phyloP scores from a whole-genome alignment of 2,888 invertebrate genomes.

The Phyllotreta striolata region DNA sequence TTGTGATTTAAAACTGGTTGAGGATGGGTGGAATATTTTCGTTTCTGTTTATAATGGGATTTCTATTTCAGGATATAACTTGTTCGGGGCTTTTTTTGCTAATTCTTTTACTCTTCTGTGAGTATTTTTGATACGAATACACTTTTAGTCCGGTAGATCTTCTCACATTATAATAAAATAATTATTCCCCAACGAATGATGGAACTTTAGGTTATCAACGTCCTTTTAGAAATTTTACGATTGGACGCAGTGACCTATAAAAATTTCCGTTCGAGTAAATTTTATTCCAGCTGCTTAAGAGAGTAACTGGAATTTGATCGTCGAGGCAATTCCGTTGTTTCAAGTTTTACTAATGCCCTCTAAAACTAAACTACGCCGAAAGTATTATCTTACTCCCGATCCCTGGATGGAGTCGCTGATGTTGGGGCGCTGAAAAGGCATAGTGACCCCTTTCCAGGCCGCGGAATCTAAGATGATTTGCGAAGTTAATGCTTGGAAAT shows the following conservation, averaged over 20 bases:
- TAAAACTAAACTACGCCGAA: constrained; percentile 40
- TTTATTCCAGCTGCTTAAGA: constrained; percentile 4
- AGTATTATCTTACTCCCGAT: constrained; percentile 33
- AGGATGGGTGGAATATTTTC: constrained; percentile 9
- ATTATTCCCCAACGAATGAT: background rate
- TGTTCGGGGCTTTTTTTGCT: background rate
- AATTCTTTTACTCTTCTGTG: no score
- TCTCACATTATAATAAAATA: no score
- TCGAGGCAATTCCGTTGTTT: constrained; percentile 10
- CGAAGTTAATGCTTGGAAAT: constrained; percentile 27
- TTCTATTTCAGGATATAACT: constrained; percentile 15
- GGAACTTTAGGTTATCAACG: background rate
- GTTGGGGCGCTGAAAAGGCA: constrained; percentile 4
- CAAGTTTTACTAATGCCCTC: constrained; percentile 50
- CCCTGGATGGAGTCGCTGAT: background rate
- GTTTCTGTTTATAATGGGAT: constrained; percentile 14
- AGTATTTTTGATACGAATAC: no score
- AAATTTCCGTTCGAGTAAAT: constrained; percentile 11
- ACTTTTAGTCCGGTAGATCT: no score
- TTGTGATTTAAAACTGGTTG: constrained; percentile 38
- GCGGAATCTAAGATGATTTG: constrained; percentile 33
- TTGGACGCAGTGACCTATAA: background rate
- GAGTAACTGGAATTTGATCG: constrained; percentile 11
- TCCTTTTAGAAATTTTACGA: background rate
- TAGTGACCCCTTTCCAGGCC: constrained; percentile 30